Base-by-base conservation (phyloP, 2,888 invertebrate species). In the Megaustenia siamemsis region DNA sequence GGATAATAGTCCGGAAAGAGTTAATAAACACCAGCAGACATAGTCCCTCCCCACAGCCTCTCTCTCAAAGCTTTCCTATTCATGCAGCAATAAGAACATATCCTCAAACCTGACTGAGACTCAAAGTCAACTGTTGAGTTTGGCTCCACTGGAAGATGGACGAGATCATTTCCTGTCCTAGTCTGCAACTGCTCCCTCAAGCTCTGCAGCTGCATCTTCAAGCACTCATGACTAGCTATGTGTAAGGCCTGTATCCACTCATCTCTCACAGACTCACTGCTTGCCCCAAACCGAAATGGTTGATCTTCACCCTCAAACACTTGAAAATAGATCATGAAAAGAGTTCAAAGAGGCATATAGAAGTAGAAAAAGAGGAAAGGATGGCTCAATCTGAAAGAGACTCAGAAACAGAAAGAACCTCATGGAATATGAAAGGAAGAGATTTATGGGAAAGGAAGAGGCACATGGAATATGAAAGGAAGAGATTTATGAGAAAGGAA, bases 221-320 rank as follows among this genome's bases (percentile, higher is more conserved):
- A 96, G 88, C 96, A 96, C 86, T 97, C 96, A 93, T 97, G 98
- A 86, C 98, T 97, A 18, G 98, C 97, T 89, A 96, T 95, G 91
- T 97, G 96, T 87, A 98, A 96, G 10, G 96, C 96, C 93, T 97
- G 96, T 90, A 98, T 94, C 98, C 98, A 98, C 73, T 96, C 95
- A 87, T 96, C 96, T 38, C 98, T 95, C 90, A 98, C 98, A 18
- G 95, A 95, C 91, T 97, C 96, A 38, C 97, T 96, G 85, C 96
- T 95, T 10, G 98, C 96, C 8, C 97, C 97, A 92, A 98, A 95
- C 87, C 96, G 96, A 94, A 97, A 97, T 88, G 96, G 96, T 32
- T 96, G 94, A 28, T 93, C 93, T 79, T 93, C 93, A 15, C 97
- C 97, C 89, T 97, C 97, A 90, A 91, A 93, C 5, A 93, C 93